Evolutionary conservation across 2,113 vertebrate species (phyloP).

Genomic region (human (Homo sapiens)): GRCh38 chr20:17616001-17616500

Average conservation of each 20-base stretch:
- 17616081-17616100: neutral
- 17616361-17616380: neutral
- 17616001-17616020: constrained; percentile 83
- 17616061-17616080: neutral
- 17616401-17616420: neutral
- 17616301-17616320: neutral
- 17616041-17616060: neutral
- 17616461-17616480: neutral
- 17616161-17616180: neutral
- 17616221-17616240: neutral
- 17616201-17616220: neutral
- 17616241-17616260: neutral
- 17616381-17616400: neutral
- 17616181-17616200: neutral
- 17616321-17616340: neutral
- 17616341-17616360: neutral
- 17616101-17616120: neutral
- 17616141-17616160: neutral
- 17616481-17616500: neutral
- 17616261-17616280: accelerated
- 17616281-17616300: neutral
- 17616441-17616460: neutral
- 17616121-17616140: neutral
- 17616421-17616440: neutral
- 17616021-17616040: neutral